Evolutionary conservation across 2,888 invertebrate genomes (phyloP), one percentile per base, ranked within the genome.

Genomic region (Philereme transversata): DNA sequence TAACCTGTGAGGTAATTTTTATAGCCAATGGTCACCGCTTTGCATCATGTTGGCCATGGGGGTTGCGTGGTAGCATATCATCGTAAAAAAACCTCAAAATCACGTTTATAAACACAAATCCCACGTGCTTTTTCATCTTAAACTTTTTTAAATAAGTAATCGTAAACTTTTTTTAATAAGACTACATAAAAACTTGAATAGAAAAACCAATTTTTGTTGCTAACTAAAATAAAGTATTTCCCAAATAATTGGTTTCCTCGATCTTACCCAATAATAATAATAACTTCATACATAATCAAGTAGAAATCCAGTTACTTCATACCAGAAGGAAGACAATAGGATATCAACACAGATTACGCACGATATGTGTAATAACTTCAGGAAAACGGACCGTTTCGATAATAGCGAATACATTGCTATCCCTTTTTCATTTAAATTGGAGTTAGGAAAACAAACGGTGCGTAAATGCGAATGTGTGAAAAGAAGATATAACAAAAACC

Each of bases 391-490:
- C 58, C 61, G 52, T 59, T 63, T 66, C 67, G 69, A 76, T 75
- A 77, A 70, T 72, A 41, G 62, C 66, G 61, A 69, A 70, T 63
- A 67, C 68, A 72, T 67, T 65, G 65, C 64, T 48, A 57, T 57
- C 59, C 65, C 50, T 67, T 67, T 64, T 62, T 62, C 40, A 58
- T 62, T 55, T 9, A 34, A 33, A 72, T 72, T 47, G 47, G 22
- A 46, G 5, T 54, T 40, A 40, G 40, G 40, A 40, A 0, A 5
- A 40, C 40, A 40, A 40, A 40, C 6, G 40, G 4, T 40, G 40
- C 22, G 22, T 22, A 22, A 22, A 22, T 40, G 40, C 40, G 40
- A 40, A 40, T 40, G 40, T 40, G 8, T n/a, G 22, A 22, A 22
- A 2, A 22, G 22, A 22, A 22, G 22, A 2, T 22, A 22, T 22